Conservation (phyloP, 2,888 invertebrate genomes). For the Germaria angustata region DNA sequence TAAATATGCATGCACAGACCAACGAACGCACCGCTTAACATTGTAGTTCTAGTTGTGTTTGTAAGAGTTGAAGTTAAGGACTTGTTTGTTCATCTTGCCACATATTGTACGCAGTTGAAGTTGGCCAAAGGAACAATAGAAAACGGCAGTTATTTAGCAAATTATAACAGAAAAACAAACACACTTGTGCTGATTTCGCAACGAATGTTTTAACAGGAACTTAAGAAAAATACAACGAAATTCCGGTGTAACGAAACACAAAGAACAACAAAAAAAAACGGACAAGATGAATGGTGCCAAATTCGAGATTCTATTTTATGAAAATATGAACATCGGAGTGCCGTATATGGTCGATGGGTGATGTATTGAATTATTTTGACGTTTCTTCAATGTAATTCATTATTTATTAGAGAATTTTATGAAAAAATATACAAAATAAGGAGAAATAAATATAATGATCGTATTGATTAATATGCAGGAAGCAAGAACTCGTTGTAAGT, state of each 20-base stretch:
- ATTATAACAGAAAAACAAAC: constrained; percentile 64
- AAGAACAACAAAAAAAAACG: not conserved
- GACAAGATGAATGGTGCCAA: not conserved
- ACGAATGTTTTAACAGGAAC: constrained; percentile 29
- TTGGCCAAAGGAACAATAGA: constrained; percentile 45
- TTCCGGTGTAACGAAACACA: constrained; percentile 36
- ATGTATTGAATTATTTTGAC: no score
- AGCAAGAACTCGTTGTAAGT: no score
- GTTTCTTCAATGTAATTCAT: no score
- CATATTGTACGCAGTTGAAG: constrained; percentile 20
- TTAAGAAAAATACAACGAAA: constrained; percentile 20
- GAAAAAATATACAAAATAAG: no score
- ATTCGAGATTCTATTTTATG: not conserved
- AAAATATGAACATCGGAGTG: no score
- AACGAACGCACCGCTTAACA: not conserved
- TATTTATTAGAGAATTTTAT: no score
- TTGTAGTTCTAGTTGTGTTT: not conserved
- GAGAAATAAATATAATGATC: no score
- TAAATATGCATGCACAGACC: not conserved
- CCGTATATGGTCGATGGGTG: no score
- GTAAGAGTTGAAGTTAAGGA: constrained; percentile 32
- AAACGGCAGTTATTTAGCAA: constrained; percentile 64
- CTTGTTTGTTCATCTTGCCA: constrained; percentile 30
- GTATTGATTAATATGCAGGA: no score
- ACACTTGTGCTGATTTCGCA: constrained; percentile 51